Conservation (phyloP, 2,797 vertebrate genomes). For the Gallirallus australis region DNA sequence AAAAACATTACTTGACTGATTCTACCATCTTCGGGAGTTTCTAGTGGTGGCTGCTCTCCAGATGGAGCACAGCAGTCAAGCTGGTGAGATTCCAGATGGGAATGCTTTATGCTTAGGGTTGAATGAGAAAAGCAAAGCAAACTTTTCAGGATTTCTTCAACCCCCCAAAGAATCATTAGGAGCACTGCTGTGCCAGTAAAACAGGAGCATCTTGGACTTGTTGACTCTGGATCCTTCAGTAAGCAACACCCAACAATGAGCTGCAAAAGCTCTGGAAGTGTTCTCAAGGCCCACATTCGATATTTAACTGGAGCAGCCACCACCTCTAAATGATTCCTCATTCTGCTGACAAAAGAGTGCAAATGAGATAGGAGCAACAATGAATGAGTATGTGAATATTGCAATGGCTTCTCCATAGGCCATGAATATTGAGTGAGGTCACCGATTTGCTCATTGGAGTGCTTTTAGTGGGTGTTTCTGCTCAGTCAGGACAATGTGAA, state of each 20-base stretch:
- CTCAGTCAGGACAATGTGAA: conserved; percentile 23
- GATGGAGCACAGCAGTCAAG: not conserved
- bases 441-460: not conserved
- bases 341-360: conserved; percentile 1
- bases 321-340: not conserved
- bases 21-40: not conserved
- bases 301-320: not conserved
- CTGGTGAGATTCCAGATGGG: not conserved
- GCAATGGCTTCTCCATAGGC: not conserved
- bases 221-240: not conserved
- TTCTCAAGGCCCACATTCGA: not conserved
- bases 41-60: not conserved
- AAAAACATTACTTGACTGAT: not conserved
- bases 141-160: not conserved
- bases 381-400: not conserved
- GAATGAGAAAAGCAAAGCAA: conserved; percentile 10
- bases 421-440: not conserved
- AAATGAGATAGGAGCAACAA: not conserved
- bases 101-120: not conserved
- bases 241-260: not conserved
- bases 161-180: fast-evolving
- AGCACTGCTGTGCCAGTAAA: not conserved
- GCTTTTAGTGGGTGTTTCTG: conserved; percentile 2
- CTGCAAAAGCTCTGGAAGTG: not conserved
- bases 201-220: not conserved